Evolutionary conservation across 2,797 vertebrate genomes (phyloP), one percentile per base, ranked within the genome.

Genomic region (Dromococcyx pavoninus): DNA sequence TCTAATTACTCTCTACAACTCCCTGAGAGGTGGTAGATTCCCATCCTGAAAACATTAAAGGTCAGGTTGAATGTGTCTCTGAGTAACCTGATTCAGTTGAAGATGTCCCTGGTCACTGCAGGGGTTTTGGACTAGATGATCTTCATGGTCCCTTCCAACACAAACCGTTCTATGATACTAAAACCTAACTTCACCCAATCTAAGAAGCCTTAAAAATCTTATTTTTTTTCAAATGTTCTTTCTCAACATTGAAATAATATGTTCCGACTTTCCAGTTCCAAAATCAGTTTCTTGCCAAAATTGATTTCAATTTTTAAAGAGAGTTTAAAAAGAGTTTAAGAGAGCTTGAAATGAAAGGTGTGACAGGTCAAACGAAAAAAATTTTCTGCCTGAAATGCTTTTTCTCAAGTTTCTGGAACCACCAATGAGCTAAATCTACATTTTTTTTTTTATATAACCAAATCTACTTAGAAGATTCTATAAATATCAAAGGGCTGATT

Each of bases 151-250:
- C 22, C 21, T 48, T 48, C 46, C 46, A 48, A 23, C 48, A 11
- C 46, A 48, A 48, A 48, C 7, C 22, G 24, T 48, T 48, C 46
- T 24, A 48, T 48, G 46, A 24, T 48, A 48, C 46, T 77, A 54
- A 39, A 74, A 35, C 2, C 1, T n/a, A 91, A 37, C 2, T 6
- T 69, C 5, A 39, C 0, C 2, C 6, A 75, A 22, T 2, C 9
- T n/a, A 50, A 75, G 83, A 89, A 65, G 5, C 4, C 51, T 4
- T 61, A 70, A 53, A 62, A 53, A 51, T 14, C 13, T 24, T 14
- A 25, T 19, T 15, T 51, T 9, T 27, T 51, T 28, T 27, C 27
- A 13, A 27, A 27, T 39, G 17, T 2, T 75, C 1, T 50, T 92
- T 86, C 91, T 56, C 19, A 58, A 22, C 14, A 27, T 58, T 67